Evolutionary conservation across 2,888 invertebrate genomes (phyloP), one percentile per base, ranked within the genome.

Genomic region (Drosophila crucigera): DNA sequence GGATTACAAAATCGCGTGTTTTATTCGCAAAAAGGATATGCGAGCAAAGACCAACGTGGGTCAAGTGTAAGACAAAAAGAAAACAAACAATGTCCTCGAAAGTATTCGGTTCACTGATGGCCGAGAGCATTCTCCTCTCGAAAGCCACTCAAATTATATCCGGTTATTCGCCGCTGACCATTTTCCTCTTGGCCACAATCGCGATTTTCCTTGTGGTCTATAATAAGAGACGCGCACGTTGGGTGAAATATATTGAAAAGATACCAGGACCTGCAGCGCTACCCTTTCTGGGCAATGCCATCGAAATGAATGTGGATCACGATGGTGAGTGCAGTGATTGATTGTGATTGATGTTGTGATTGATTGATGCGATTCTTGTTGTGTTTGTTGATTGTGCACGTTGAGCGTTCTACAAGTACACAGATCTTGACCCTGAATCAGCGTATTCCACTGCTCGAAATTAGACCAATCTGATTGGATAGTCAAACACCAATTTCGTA

Each of bases 261-360:
- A 94, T 96, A 64, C 95, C 95, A 11, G 95, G 95, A 58, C 95
- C 95, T 16, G 93, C 94, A 1, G 93, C 94, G 5, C 86, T 95
- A 61, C 95, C 95, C 0, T 83, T 96, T 22, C 88, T 96, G 65
- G 96, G 96, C 49, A 93, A 96, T 91, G 94, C 94, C 31, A 93
- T 95, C 60, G 95, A 95, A 88, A 93, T 95, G 77, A 94, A 95
- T 89, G 94, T 94, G 39, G 94, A 95, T 86, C 95, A 94, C 76
- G 94, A 95, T 88, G 95, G 95, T 95, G 91, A 93, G 92, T 83
- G 43, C 7, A 28, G 52, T 7, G 31, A 5, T 35, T 7, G 47
- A 30, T 11, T 50, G 19, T n/a, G 35, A 39, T 25, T 39, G 43
- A 41, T 25, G 16, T 22, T 53, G 31, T 4, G 31, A 9, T 5